phyloP scores from a whole-genome alignment of 2,888 invertebrate species.

The Pyrocoelia pectoralis region DNA sequence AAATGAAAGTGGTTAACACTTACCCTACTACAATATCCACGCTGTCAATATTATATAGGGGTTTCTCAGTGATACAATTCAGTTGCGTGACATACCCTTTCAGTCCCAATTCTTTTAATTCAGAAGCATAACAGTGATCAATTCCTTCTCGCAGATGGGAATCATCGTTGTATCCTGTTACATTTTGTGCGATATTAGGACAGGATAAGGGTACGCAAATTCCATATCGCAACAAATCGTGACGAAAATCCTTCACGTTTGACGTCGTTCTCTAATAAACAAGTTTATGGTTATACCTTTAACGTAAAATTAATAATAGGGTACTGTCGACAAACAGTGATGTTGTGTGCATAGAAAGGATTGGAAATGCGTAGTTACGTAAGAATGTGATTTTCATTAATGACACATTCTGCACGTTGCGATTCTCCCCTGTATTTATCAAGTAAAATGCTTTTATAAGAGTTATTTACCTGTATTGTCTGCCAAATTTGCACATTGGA shows the following conservation, averaged over 20 bases:
- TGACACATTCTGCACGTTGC: too few species aligned
- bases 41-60: slow-evolving; percentile 38
- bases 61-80: slow-evolving; percentile 41
- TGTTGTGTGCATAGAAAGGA: too few species aligned
- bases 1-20: slow-evolving; percentile 19
- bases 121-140: slow-evolving; percentile 44
- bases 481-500: too few species aligned
- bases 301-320: too few species aligned
- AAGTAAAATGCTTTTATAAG: too few species aligned
- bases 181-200: slow-evolving; percentile 16
- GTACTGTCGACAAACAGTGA: too few species aligned
- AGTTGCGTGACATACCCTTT: slow-evolving; percentile 41
- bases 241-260: slow-evolving; percentile 46
- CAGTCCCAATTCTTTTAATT: slow-evolving; percentile 41
- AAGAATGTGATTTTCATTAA: too few species aligned
- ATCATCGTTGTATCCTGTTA: not conserved
- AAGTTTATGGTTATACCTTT: too few species aligned
- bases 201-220: slow-evolving; percentile 47
- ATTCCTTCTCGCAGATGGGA: slow-evolving; percentile 14
- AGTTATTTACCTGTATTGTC: too few species aligned
- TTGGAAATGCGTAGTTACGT: too few species aligned
- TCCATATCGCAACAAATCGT: slow-evolving; percentile 48
- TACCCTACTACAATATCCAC: slow-evolving; percentile 45
- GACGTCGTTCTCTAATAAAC: slow-evolving; percentile 42
- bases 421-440: too few species aligned